Evolutionary conservation across 2,113 vertebrate species (phyloP).

Genomic region (Burhinus oedicnemus): DNA sequence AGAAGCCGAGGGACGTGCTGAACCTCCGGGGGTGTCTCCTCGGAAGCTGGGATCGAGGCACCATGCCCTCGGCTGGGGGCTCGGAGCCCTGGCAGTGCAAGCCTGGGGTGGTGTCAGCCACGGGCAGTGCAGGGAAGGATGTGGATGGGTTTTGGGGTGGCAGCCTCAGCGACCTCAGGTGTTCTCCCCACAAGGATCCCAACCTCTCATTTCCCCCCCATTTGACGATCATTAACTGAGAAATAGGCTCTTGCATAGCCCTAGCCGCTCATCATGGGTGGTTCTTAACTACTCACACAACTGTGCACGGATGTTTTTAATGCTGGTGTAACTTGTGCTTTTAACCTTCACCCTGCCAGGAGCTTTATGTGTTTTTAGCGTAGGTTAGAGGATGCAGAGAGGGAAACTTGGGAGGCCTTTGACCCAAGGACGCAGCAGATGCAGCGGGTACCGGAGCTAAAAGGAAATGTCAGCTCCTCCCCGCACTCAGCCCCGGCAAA

Average conservation of each 20-base stretch:
- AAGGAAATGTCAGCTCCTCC: neutral
- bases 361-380: neutral
- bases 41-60: neutral
- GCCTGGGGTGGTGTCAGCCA: neutral
- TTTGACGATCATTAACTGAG: neutral
- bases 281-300: neutral
- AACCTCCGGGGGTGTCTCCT: neutral
- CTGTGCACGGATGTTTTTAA: neutral
- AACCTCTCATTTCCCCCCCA: neutral
- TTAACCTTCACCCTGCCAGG: neutral
- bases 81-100: neutral
- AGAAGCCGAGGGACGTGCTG: neutral
- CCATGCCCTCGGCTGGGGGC: neutral
- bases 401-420: neutral
- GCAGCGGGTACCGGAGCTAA: neutral
- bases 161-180: neutral
- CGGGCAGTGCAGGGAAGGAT: accelerated
- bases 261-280: accelerated
- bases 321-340: neutral
- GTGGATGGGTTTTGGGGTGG: neutral
- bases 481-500: accelerated
- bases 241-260: neutral
- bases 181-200: neutral
- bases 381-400: neutral
- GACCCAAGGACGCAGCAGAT: neutral